Base-by-base conservation (phyloP, 2,888 invertebrate species). In the Agrotis puta region DNA sequence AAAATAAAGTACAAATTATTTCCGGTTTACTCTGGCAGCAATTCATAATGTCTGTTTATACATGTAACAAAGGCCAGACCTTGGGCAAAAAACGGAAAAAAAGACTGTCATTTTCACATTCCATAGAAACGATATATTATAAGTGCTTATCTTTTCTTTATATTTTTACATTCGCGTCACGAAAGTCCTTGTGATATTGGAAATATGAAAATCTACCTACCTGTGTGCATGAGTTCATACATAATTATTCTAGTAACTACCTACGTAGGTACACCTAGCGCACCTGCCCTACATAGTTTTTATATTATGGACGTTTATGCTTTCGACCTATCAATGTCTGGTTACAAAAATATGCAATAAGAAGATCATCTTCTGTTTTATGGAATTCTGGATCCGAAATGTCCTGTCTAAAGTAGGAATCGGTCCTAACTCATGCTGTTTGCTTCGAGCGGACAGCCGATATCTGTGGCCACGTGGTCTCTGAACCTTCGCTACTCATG, bases 391-490 rank as follows among this genome's bases (percentile, higher is more conserved):
- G 80, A 95, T 96, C 82, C 96, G 95, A 27, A 0, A 27, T 27
- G 27, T 27, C 51, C 97, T 98, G 91, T 98, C 98, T 0, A 92
- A 95, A 39, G 97, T 97, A 65, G 27, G 27, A 27, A 27, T 90
- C 98, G 63, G 97, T 96, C 0, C 92, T 99, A 63, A 97, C 97
- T 1, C 93, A 97, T 71, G 94, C 95, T 98, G 1, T 95, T 97
- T 65, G 68, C 59, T 13, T 87, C 95, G 92, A 90, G 92, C 80
- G 81, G 96, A 93, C 80, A 87, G 67, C 93, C 93, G 2, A 85
- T 94, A 53, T 89, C 91, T 74, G 90, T 94, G 33, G 97, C 99
- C 88, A 98, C 98, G 78, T 98, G 66, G 99, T 99, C 59, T 95
- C 93, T 0, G 96, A 98, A 66, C 98, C 98, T 0, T 90, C 96